Conservation (phyloP, 92 coral and sea anemone genomes). For the Phenganax stokvisi region DNA sequence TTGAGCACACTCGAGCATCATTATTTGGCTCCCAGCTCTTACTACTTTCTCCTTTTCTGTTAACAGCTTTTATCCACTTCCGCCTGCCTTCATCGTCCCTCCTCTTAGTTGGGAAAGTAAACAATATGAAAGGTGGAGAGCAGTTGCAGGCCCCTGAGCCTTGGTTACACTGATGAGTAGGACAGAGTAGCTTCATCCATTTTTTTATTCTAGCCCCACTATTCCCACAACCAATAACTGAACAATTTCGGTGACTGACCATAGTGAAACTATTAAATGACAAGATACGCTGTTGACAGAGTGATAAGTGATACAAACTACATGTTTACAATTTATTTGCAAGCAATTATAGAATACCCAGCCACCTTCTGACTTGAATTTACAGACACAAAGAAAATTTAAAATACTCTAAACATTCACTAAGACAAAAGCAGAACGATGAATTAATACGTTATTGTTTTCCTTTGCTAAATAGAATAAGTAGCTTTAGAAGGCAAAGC, state of each 20-base stretch:
- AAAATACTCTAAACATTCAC: too few species aligned
- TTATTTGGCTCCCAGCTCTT: slow-evolving; percentile 57
- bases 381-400: too few species aligned
- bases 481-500: too few species aligned
- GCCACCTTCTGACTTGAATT: too few species aligned
- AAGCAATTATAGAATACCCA: too few species aligned
- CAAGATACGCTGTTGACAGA: too few species aligned
- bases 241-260: slow-evolving; percentile 51
- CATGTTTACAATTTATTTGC: too few species aligned
- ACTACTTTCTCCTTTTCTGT: slow-evolving; percentile 48
- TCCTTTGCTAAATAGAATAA: too few species aligned
- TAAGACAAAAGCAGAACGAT: too few species aligned
- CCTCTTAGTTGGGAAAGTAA: slow-evolving; percentile 49
- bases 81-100: slow-evolving; percentile 43
- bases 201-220: slow-evolving; percentile 55
- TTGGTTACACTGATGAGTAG: slow-evolving; percentile 50
- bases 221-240: slow-evolving; percentile 53
- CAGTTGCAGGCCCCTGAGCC: slow-evolving; percentile 51
- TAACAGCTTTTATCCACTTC: slow-evolving; percentile 50
- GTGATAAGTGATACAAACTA: too few species aligned
- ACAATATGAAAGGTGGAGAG: slow-evolving; percentile 46
- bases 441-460: too few species aligned
- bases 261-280: slow-evolving; percentile 18
- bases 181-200: slow-evolving; percentile 46
- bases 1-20: slow-evolving; percentile 54